Base-by-base conservation (phyloP, 2,797 vertebrate species). In the Alcedo quadribrachys region DNA sequence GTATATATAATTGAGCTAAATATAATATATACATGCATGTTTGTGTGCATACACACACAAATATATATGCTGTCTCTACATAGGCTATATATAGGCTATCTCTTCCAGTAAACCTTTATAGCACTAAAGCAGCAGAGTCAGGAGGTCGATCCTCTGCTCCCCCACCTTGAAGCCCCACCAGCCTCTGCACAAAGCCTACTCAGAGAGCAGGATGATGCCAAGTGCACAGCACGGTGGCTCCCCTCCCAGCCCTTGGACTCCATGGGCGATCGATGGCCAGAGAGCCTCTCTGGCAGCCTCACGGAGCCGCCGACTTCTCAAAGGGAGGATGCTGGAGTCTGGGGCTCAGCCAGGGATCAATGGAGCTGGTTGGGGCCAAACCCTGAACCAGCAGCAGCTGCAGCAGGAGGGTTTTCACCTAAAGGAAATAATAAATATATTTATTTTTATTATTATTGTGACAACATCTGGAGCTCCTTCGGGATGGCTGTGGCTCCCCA, bases 381-480 rank as follows among this genome's bases (percentile, higher is more conserved):
- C 8, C 16, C 37, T 8, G 32, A 20, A 33, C 33, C 43, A 1
- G 3, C 45, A 15, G 43, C 48, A 27, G 24, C 13, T 19, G 48
- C 13, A 50, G 48, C 48, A 50, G 48, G 48, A 50, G 25, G 25
- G 48, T 27, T 50, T 50, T 50, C 48, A 50, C 48, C 48, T 27
- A 50, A 15, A 50, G 48, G 14, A 50, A 50, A 50, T 50, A 17
- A 50, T 27, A 50, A 25, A 50, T 50, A 50, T 25, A 27, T 50
- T 15, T 27, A 25, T 22, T 22, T 35, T 55, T 48, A 19, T 40
- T 22, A 28, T 32, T 3, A 11, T 21, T 28, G 11, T 21, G 20
- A 5, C 65, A 8, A 0, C 3, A 2, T 15, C 2, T 2, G 5
- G 46, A 60, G 73, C n/a, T 60, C 7, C 21, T 4, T 3, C 0